Evolutionary conservation across 2,113 vertebrate genomes (phyloP), one percentile per base, ranked within the genome.

Genomic region (Otis tarda): DNA sequence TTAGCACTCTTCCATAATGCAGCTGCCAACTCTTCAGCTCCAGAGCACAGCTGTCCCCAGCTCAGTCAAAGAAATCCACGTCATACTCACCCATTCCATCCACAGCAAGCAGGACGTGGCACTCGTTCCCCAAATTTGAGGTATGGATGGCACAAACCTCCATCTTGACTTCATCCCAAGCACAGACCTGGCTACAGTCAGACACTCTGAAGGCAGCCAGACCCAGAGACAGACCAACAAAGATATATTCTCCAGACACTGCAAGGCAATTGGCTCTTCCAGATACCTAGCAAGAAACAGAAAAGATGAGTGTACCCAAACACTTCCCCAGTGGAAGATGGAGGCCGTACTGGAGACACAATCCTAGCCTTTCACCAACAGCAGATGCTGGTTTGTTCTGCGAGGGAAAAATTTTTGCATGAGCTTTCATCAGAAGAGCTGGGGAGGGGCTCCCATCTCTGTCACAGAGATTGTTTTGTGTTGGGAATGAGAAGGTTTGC

Each of bases 61-160:
- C 5, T 2, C 43, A 16, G 18, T 20, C 50, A 28, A 74, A 28
- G 69, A 79, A 74, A 71, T 20, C 61, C 24, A 39, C 0, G 0
- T 28, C 65, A 78, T 47, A 70, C 82, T 43, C 93, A 99, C 99
- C 99, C 97, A 98, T 98, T 80, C 99, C 98, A 98, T 99, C 99
- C 95, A 99, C 89, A 25, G 98, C 96, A 64, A 97, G 94, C 13
- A 99, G 90, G 47, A 98, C 81, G 3, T 98, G 98, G 49, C 77
- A 39, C 7, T 87, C 90, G 3, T 80, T 97, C 68, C 97, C 96
- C 77, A 98, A n/a, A 50, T 95, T 91, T 3, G 83, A 97, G 83
- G 97, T 97, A 27, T 55, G 96, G 95, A 99, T 84, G 82, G 94
- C 97, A 49, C 97, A 98, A 30, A 99, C 97, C 86, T 99, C 98